Base-by-base conservation (phyloP, 2,888 invertebrate species). In the Criorhina ranunculi region DNA sequence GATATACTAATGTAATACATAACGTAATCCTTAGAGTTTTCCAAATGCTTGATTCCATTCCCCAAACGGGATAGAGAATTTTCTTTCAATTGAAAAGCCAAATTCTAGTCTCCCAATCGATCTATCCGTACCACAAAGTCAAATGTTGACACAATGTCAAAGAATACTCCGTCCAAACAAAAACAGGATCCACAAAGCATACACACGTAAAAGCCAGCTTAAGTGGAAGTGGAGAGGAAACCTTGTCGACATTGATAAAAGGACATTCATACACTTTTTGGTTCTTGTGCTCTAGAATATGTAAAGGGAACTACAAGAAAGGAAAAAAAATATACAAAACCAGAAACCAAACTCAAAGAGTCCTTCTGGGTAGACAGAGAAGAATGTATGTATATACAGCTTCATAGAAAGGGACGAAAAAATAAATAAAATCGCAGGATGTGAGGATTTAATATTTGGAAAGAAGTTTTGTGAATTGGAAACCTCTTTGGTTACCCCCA, bases 81-180 rank as follows among this genome's bases (percentile, higher is more conserved):
- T 31, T 2, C 0, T 5, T 24, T 31, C 11, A 44, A 12, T 37
- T 51, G 37, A n/a, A 55, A 69, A 69, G 12, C 15, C 40, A 60
- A 69, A 62, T 51, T 69, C 53, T 40, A 46, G 69, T 62, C 19
- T 11, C 31, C 57, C 40, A 78, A 78, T 75, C 64, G 55, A 75
- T 75, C 62, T 40, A 42, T 9, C 5, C 12, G 12, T 24, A 17
- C 55, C 33, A 35, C 55, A 55, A 57, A 69, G 70, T 77, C 37
- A 81, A 64, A 77, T 77, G 64, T 70, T 70, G 77, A 77, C 70
- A 82, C 37, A 70, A 51, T 77, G 64, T 70, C 70, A 66, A 44
- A 60, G 59, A 42, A 37, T 44, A 40, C 46, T 37, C 17, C 62
- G 40, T 12, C 37, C 44, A 59, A 66, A 49, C 35, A 67, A 44